Percentiles rank a stretch among this genome's conserved stretches.
These are phyloP conservation scores for Anhinga anhinga DNA, from an alignment of 2,113 vertebrate genomes.

Conservation along the genomic window DNA sequence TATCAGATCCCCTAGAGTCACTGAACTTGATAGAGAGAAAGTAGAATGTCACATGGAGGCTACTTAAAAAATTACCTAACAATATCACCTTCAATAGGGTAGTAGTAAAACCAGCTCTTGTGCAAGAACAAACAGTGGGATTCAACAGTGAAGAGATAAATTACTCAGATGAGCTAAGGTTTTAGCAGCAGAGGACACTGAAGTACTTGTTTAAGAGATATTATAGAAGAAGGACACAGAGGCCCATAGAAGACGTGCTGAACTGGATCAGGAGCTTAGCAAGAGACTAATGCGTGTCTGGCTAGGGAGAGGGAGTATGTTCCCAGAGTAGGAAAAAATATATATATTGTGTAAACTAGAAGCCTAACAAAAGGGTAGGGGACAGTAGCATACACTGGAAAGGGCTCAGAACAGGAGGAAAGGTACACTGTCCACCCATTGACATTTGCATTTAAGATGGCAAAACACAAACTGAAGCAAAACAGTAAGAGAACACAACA, in stretches of 20 bases:
- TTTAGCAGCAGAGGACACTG: background rate
- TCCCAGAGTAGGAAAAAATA: background rate
- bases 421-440: fast-evolving
- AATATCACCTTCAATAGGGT: background rate
- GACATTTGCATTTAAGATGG: background rate
- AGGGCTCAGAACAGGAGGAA: background rate
- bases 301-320: background rate
- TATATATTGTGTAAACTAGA: background rate
- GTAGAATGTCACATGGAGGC: background rate
- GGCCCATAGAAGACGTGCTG: background rate
- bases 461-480: background rate
- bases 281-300: background rate
- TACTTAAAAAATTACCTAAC: background rate
- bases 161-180: background rate
- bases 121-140: background rate
- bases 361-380: background rate
- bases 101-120: background rate
- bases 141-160: background rate
- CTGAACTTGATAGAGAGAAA: background rate
- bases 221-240: background rate
- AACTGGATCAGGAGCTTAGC: background rate
- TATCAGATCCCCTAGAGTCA: background rate
- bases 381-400: background rate
- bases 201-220: background rate
- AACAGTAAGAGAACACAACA: background rate